Evolutionary conservation across 1,140 invertebrate species (phyloP).

Genomic region (Chironomus tepperi): DNA sequence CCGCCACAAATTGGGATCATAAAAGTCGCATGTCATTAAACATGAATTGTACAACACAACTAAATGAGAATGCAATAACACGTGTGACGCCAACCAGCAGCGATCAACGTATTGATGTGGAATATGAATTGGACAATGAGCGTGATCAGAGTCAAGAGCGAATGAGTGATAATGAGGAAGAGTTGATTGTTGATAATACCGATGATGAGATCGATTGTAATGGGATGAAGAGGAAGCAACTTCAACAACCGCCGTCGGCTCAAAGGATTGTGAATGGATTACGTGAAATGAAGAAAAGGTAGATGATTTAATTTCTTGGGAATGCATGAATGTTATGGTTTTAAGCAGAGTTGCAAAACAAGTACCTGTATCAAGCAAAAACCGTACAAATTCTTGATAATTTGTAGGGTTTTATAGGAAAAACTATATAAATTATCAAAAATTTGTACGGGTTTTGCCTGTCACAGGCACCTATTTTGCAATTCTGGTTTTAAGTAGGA

Average conservation of each 20-base stretch:
- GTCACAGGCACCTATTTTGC: no score
- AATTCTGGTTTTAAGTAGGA: no score
- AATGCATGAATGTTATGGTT: no score
- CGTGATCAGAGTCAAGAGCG: conserved; percentile 18
- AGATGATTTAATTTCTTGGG: background rate
- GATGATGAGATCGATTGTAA: conserved; percentile 22
- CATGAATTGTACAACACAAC: background rate
- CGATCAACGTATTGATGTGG: conserved; percentile 24
- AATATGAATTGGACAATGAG: conserved; percentile 21
- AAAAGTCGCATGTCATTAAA: background rate
- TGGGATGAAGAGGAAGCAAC: background rate
- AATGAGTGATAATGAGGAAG: conserved; percentile 26
- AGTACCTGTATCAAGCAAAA: no score
- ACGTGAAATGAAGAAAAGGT: conserved; percentile 25
- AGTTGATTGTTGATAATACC: conserved; percentile 25
- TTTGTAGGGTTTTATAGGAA: no score
- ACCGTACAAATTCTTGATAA: no score
- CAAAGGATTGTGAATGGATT: background rate
- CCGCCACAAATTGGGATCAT: conserved; percentile 15
- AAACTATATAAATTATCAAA: no score
- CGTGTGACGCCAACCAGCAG: conserved; percentile 26
- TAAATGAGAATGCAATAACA: background rate
- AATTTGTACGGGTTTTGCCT: no score
- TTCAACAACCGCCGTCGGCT: background rate
- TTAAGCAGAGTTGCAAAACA: no score